Evolutionary conservation across 2,888 invertebrate genomes (phyloP), one percentile per base, ranked within the genome.

Genomic region (Prosopocoilus inquinatus): DNA sequence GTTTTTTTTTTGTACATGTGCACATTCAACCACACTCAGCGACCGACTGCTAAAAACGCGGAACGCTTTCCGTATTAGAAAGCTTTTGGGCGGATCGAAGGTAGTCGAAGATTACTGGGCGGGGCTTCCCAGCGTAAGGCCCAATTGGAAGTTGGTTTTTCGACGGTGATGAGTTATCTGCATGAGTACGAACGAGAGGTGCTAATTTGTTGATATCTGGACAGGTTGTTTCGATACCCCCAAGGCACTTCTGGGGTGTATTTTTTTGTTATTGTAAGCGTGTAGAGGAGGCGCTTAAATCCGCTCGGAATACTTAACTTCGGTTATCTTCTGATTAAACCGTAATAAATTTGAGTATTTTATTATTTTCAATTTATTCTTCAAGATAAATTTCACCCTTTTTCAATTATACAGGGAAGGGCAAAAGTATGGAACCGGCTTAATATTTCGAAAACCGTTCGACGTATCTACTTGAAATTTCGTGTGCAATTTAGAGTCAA

Each of bases 51-150:
- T 53, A 47, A 57, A 57, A 47, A 47, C 53, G 38, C 38, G 65
- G 67, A 59, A 60, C 65, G 66, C 68, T 67, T 50, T 66, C 70
- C 69, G 67, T 71, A 69, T 69, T 70, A 64, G 67, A 67, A 66
- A 67, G 64, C 59, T 56, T 50, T 50, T 58, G 60, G 66, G 71
- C 70, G 69, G 68, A 67, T 59, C 60, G 62, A 63, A 63, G 59
- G 70, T 68, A 61, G 65, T 67, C 67, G 66, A 68, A 70, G 65
- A 65, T 64, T 57, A 43, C 52, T 47, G 61, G 73, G 74, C 70
- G 73, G 65, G 57, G 66, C 62, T 50, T 48, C 15, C 33, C 45
- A 47, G 48, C 55, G 35, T 41, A 53, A 43, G 54, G 59, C 64
- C 61, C 62, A 64, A 66, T 66, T 64, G 64, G 58, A 55, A 59